phyloP scores from a whole-genome alignment of 2,113 vertebrate genomes.

The Rutilus rutilus region DNA sequence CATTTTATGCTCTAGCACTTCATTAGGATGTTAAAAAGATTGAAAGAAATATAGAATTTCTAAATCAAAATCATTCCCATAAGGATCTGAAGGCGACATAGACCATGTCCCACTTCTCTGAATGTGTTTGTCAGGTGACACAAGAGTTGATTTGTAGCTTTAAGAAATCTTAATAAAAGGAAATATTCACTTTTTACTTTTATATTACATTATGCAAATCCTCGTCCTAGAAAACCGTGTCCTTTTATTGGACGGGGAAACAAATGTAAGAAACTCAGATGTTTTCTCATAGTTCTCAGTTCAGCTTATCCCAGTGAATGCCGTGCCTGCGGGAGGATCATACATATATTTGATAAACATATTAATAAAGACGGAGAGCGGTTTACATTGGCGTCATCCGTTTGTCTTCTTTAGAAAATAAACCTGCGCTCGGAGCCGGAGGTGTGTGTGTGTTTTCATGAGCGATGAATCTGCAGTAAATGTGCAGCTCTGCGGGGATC shows the following conservation, averaged over 20 bases:
- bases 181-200: not conserved
- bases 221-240: not conserved
- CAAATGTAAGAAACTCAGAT: not conserved
- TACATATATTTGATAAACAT: slow-evolving; percentile 40
- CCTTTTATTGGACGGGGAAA: not conserved
- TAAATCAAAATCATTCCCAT: not conserved
- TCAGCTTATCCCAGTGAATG: not conserved
- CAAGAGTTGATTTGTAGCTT: not conserved
- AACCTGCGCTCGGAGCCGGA: not conserved
- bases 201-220: not conserved
- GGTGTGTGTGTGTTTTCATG: not conserved
- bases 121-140: not conserved
- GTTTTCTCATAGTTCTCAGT: not conserved
- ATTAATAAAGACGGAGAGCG: slow-evolving; percentile 44
- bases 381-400: slow-evolving; percentile 39
- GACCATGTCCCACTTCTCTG: not conserved
- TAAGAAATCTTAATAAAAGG: not conserved
- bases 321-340: not conserved
- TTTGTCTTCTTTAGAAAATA: slow-evolving; percentile 45
- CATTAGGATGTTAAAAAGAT: not conserved
- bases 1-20: too few relatives aligned
- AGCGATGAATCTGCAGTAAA: slow-evolving; percentile 41
- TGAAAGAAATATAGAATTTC: slow-evolving; percentile 14
- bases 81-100: not conserved
- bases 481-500: not conserved